Evolutionary conservation across 2,888 invertebrate species (phyloP), one percentile per base, ranked within the genome.

Genomic region (Neelides folsomi): DNA sequence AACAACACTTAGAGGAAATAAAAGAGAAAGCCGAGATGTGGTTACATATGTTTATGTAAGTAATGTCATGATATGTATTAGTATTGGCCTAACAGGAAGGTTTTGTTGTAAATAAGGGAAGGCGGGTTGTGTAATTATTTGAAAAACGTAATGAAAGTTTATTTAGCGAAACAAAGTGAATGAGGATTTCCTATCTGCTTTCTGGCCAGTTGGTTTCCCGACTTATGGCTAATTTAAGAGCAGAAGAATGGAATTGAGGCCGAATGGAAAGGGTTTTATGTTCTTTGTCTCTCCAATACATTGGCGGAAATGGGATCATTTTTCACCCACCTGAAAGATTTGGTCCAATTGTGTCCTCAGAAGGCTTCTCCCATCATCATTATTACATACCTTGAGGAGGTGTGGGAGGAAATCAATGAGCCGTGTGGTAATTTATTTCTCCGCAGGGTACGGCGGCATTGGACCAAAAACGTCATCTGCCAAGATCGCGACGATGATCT

Each of bases 391-490:
- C 13, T 12, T 20, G 49, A 34, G 47, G n/a, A 35, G 37, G 42
- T 35, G 36, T 42, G 48, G 47, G 36, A 16, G 38, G 54, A 57
- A 60, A 56, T 62, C 62, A 62, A 62, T 62, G 62, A 60, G 58
- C 54, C 63, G 57, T 55, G 55, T 51, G 51, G 59, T 59, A 60
- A 63, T 64, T 64, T 49, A 53, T 53, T 45, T 49, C 52, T 59
- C 54, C 56, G 54, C 40, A 64, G 64, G 64, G 52, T 64, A 64
- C 49, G 64, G 64, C 40, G 64, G 64, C 50, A 59, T 64, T 37
- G 64, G 64, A 40, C 64, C 64, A 39, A 64, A 64, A 58, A 64
- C 64, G 45, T 61, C 60, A 47, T 61, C 62, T 35, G 64, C 62
- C 47, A 64, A 64, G 54, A 61, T 64, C 56, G 62, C 61, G 10